These are phyloP conservation scores for Sturnus vulgaris DNA, from an alignment of 2,113 vertebrate genomes.

Conservation along the genomic window DNA sequence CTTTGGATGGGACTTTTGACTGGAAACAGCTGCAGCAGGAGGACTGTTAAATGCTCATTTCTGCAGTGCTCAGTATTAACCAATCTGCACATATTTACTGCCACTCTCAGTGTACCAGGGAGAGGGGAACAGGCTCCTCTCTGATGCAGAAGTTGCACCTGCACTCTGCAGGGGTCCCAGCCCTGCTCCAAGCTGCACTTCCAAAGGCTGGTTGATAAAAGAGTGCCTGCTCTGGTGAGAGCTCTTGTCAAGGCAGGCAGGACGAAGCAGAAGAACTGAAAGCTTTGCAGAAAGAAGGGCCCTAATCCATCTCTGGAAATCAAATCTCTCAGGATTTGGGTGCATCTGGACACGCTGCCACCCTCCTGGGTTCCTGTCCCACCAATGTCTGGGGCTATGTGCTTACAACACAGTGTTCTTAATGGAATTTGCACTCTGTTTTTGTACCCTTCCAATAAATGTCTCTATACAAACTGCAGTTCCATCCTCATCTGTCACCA, in stretches of 20 bases:
- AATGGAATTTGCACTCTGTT: background rate
- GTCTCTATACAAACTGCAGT: background rate
- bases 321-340: background rate
- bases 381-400: rapidly evolving
- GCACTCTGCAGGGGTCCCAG: background rate
- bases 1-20: slow-evolving; percentile 17
- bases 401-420: rapidly evolving
- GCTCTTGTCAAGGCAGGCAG: background rate
- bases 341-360: rapidly evolving
- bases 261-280: background rate
- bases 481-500: background rate
- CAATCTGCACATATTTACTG: background rate
- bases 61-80: background rate
- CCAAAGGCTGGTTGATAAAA: background rate
- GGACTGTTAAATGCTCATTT: slow-evolving; percentile 20
- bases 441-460: slow-evolving; percentile 36
- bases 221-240: background rate
- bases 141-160: background rate
- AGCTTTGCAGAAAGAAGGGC: background rate
- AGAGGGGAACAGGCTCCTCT: background rate
- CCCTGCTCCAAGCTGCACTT: background rate
- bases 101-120: rapidly evolving
- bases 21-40: slow-evolving; percentile 69
- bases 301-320: background rate
- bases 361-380: background rate